Conservation (phyloP, 2,888 invertebrate genomes). For the Hirtodrosophila trivittata region DNA sequence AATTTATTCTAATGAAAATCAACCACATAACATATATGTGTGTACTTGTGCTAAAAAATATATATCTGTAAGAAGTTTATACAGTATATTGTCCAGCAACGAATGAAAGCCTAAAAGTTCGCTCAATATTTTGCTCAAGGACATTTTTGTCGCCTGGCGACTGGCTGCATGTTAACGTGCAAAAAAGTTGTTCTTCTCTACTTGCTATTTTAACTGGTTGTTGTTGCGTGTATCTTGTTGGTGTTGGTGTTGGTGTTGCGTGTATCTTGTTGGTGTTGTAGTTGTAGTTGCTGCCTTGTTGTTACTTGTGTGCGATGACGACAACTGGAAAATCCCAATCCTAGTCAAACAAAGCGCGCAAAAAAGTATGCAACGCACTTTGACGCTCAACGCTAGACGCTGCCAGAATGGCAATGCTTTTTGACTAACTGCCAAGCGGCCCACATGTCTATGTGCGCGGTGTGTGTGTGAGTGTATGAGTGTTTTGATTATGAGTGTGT, state of each 20-base stretch:
- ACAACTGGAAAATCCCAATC: constrained; percentile 71
- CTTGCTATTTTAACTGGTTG: constrained; percentile 31
- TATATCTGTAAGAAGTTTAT: too few relatives aligned
- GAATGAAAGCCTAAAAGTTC: not conserved
- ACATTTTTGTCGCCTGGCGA: constrained; percentile 69
- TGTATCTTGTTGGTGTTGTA: constrained; percentile 31
- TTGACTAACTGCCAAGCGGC: constrained; percentile 68
- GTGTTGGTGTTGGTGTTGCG: constrained; percentile 15
- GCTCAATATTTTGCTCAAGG: constrained; percentile 12
- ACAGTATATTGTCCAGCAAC: not conserved
- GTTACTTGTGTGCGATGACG: constrained; percentile 56
- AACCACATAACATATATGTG: too few relatives aligned
- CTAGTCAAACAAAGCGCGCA: constrained; percentile 76
- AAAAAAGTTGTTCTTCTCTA: constrained; percentile 38
- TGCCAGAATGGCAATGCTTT: constrained; percentile 35
- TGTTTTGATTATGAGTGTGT: constrained; percentile 5
- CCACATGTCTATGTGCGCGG: constrained; percentile 12
- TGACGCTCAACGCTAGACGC: constrained; percentile 62
- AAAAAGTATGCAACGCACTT: constrained; percentile 75
- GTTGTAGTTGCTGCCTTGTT: constrained; percentile 29
- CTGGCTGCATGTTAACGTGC: constrained; percentile 53
- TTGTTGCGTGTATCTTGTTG: constrained; percentile 21
- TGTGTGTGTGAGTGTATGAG: not conserved
- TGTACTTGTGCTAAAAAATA: too few relatives aligned
- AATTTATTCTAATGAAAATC: not conserved